phyloP scores from a whole-genome alignment of 2,888 invertebrate species.

The Oscheius sp. region DNA sequence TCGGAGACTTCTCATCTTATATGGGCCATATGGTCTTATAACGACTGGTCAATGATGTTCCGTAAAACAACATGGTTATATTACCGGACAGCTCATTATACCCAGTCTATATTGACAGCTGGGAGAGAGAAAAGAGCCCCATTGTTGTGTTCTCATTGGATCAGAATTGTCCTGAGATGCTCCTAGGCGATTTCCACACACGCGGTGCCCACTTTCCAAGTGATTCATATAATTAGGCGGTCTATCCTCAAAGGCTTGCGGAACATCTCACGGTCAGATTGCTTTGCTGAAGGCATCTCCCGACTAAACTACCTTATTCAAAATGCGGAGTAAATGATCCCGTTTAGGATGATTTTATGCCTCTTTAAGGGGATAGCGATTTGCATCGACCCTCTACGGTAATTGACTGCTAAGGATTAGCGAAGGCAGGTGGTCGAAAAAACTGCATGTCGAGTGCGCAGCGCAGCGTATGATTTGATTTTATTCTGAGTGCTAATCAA shows the following conservation, averaged over 20 bases:
- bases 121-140: background rate
- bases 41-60: conserved; percentile 19
- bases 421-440: conserved; percentile 27
- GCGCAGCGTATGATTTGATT: conserved; percentile 29
- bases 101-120: background rate
- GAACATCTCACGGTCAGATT: conserved; percentile 22
- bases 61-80: conserved; percentile 21
- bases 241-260: conserved; percentile 13
- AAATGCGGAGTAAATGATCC: background rate
- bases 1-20: background rate
- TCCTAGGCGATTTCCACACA: conserved; percentile 9
- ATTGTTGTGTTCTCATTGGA: background rate
- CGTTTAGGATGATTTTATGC: conserved; percentile 7
- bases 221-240: conserved; percentile 20
- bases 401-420: conserved; percentile 31
- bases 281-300: background rate
- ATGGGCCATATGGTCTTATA: conserved; percentile 17
- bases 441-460: conserved; percentile 27
- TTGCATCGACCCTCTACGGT: conserved; percentile 26
- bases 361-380: conserved; percentile 1
- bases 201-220: background rate
- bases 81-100: conserved; percentile 23
- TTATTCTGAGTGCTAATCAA: conserved; percentile 9
- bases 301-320: background rate
- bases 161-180: background rate